Evolutionary conservation across 2,113 vertebrate species (phyloP), one percentile per base, ranked within the genome.

Genomic region (Lophius piscatorius): DNA sequence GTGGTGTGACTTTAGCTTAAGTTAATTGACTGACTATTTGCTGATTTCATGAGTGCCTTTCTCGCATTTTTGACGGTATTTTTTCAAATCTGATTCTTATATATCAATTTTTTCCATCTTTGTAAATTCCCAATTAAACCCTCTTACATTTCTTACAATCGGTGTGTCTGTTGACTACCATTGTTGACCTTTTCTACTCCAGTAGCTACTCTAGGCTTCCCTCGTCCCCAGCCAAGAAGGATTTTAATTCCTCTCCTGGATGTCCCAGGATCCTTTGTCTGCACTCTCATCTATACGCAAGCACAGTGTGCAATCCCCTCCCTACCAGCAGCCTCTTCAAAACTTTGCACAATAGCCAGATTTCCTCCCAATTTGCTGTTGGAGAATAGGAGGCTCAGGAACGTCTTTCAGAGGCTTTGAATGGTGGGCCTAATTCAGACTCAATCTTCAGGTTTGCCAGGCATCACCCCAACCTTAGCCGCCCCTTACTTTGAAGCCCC

Each of bases 401-500:
- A 88, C 82, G 91, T 90, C 90, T 97, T 96, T 94, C 94, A 89
- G 57, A 75, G 61, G 82, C 87, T 84, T 80, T 97, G 94, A 97
- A 95, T 95, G 89, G 92, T 87, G 88, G 85, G 90, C 90, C 94
- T 94, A 93, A 92, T 94, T 94, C 91, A 93, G 92, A 89, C 92
- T 91, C 93, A 93, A 94, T 94, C 94, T 91, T 81, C 76, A 92
- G 84, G 87, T 90, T 91, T 89, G 71, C 77, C 73, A 80, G 92
- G 90, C 93, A 92, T 89, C 91, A 92, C 91, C 90, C 92, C 94
- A 93, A 93, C 92, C 90, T 59, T 92, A 88, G 90, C 91, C 74
- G 9, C 87, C 74, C 88, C 91, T 87, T 92, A 91, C 93, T 94
- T 92, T 92, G 90, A 75, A 82, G 84, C 88, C 91, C 90, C 94